Base-by-base conservation (phyloP, 2,797 vertebrate genomes). In the Ambastaia sidthimunki region DNA sequence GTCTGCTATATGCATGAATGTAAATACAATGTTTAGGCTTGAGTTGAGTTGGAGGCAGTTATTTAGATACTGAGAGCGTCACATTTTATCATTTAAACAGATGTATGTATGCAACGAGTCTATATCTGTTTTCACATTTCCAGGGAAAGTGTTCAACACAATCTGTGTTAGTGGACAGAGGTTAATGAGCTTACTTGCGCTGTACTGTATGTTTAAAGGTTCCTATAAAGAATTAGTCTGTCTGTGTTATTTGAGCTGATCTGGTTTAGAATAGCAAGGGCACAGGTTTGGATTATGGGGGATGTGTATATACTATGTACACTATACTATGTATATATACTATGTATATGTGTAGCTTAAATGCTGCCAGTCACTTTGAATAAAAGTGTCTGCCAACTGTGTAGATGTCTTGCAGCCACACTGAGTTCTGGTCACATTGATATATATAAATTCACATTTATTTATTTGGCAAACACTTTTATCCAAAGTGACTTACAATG, bases 151-250 rank as follows among this genome's bases (percentile, higher is more conserved):
- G 81, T 59, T 59, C 0, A 59, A 10, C 31, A 34, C 31, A 12
- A 59, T 90, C 91, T 90, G 91, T 90, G 89, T 80, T 71, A 72
- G 85, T 83, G 86, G 88, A 90, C 87, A 68, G 87, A 92, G 91
- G 92, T 93, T 92, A 93, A 93, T 93, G 90, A 93, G 93, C 93
- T 93, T 90, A 93, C 18, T 54, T 71, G 48, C 18, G 3, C 50
- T 52, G 67, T 10, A 31, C 28, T 31, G 34, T 37, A 7, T 50
- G 48, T 50, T 1, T 21, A 47, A 47, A 2, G 19, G 13, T 4
- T 37, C 19, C 23, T 19, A 21, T 12, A 66, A n/a, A 48, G 13
- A 18, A 16, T 48, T 15, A 7, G 23, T 69, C 44, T 69, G 1
- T 16, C 15, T 15, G 48, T 16, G 48, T 50, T 15, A 16, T 3